phyloP scores from a whole-genome alignment of 2,797 vertebrate species.

The Platalea minor region DNA sequence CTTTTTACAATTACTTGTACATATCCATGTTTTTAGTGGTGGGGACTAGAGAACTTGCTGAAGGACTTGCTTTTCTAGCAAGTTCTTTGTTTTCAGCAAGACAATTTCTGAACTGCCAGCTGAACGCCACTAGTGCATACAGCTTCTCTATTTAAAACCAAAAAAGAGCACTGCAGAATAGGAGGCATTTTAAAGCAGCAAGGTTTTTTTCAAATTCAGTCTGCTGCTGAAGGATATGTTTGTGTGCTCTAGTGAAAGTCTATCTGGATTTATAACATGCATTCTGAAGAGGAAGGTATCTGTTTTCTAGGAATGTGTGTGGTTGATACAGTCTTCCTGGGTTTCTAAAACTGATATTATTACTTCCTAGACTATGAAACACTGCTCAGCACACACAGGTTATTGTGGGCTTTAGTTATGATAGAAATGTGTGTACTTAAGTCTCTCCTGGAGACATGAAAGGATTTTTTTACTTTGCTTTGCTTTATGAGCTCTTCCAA shows the following conservation, averaged over 20 bases:
- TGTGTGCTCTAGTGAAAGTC: background rate
- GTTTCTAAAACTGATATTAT: constrained; percentile 38
- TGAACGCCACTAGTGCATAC: background rate
- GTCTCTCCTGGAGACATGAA: constrained; percentile 49
- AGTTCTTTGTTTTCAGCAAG: background rate
- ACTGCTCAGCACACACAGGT: background rate
- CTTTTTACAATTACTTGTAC: background rate
- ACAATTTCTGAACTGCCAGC: background rate
- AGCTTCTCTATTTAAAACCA: background rate
- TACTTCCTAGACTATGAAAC: constrained; percentile 30
- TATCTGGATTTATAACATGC: background rate
- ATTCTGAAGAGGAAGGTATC: constrained; percentile 19
- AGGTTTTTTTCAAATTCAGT: background rate
- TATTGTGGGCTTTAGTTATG: constrained; percentile 59
- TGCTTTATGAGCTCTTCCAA: constrained; percentile 36
- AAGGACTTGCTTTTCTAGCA: background rate
- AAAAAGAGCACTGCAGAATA: background rate
- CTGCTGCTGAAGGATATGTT: background rate
- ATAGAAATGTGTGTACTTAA: constrained; percentile 46
- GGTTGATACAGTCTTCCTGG: background rate
- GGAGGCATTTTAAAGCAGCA: background rate
- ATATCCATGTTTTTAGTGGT: background rate
- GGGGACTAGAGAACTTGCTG: background rate
- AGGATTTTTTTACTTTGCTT: background rate
- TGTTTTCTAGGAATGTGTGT: constrained; percentile 14